Evolutionary conservation across 2,888 invertebrate genomes (phyloP).

Genomic region (Acleris laterana): DNA sequence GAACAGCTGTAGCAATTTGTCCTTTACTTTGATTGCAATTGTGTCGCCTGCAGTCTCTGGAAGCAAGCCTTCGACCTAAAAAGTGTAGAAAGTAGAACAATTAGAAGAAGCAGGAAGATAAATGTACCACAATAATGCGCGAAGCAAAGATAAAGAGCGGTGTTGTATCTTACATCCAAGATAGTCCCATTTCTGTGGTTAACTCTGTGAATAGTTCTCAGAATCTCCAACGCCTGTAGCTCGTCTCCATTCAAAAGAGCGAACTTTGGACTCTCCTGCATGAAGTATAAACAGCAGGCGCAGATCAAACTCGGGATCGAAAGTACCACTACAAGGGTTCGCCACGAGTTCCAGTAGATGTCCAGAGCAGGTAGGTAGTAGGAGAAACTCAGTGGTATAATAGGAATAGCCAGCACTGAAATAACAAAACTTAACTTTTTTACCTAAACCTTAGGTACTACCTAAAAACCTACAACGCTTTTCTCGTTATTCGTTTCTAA

Average conservation of each 20-base stretch:
- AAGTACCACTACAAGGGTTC: conserved; percentile 87
- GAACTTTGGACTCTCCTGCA: conserved; percentile 92
- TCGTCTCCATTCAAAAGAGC: conserved; percentile 84
- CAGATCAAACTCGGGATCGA: conserved; percentile 86
- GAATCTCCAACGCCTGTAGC: conserved; percentile 78
- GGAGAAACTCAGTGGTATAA: conserved; percentile 84
- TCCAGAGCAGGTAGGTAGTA: conserved; percentile 64
- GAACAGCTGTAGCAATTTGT: conserved; percentile 80
- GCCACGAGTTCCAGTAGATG: conserved; percentile 88
- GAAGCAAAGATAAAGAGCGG: background rate
- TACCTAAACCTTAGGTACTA: too few species aligned
- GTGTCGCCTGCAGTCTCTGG: conserved; percentile 58
- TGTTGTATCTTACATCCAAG: background rate
- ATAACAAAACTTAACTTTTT: conserved; percentile 28
- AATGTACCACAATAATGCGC: background rate
- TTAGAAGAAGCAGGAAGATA: background rate
- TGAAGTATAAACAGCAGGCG: conserved; percentile 78
- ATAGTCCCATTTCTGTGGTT: conserved; percentile 50
- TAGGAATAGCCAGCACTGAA: conserved; percentile 85
- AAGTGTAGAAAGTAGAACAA: conserved; percentile 1
- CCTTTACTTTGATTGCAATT: conserved; percentile 44
- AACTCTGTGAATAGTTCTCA: conserved; percentile 59
- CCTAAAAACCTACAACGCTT: too few species aligned
- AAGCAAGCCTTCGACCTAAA: conserved; percentile 58
- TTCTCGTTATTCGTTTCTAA: too few species aligned